These are phyloP conservation scores for Ceyx margarethae DNA, from an alignment of 2,113 vertebrate species.

Conservation along the genomic window DNA sequence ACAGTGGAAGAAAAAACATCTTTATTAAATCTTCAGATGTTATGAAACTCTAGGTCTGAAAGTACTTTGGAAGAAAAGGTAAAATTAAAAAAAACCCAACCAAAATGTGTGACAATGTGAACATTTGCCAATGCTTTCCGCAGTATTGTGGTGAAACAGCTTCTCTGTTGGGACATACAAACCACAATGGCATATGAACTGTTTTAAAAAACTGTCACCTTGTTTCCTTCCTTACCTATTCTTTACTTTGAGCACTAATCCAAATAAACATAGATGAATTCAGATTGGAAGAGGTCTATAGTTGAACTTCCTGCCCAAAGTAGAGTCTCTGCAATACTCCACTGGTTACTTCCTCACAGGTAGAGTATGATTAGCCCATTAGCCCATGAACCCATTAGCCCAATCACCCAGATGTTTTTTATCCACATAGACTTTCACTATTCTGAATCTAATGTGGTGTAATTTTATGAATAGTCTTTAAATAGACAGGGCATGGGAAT, in stretches of 20 bases:
- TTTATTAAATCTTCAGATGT: background rate
- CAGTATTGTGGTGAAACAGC: background rate
- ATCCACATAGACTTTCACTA: background rate
- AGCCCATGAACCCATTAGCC: background rate
- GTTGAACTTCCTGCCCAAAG: background rate
- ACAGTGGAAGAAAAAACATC: background rate
- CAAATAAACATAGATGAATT: background rate
- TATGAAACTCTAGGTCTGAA: background rate
- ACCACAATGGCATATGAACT: background rate
- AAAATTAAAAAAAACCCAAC: background rate
- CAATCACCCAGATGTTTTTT: background rate
- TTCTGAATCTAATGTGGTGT: background rate
- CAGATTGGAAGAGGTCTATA: background rate
- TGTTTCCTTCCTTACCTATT: background rate
- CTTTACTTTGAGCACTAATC: background rate
- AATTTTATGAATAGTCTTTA: background rate
- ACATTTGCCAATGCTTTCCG: background rate
- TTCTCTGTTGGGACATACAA: background rate
- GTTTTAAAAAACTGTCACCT: background rate
- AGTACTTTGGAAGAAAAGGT: background rate
- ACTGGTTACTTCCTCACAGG: background rate
- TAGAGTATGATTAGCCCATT: background rate
- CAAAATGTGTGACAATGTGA: background rate
- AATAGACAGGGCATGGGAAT: fast-evolving
- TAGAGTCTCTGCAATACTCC: background rate